Base-by-base conservation (phyloP, 2,797 vertebrate species). In the Huso huso region DNA sequence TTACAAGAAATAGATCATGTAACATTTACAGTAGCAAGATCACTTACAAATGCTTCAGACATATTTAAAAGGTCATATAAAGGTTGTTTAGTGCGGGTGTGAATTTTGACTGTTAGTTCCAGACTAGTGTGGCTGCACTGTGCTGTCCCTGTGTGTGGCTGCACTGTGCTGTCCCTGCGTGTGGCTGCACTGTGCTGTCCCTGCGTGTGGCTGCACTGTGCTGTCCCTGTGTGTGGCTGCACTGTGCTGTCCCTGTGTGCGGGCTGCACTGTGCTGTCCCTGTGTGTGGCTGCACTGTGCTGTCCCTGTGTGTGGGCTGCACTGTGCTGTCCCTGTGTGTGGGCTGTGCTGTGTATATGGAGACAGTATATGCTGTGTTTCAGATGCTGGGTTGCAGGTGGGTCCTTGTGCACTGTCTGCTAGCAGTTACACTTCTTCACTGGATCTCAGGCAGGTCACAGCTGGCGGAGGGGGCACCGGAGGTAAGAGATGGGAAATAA, bases 381-480 rank as follows among this genome's bases (percentile, higher is more conserved):
- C 78, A 97, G 95, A 96, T 96, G 94, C 75, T 87, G 83, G 73
- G 80, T 67, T 78, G 85, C 71, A 79, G 83, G 73, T 67, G 79
- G 64, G 62, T 80, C 23, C 75, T 83, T 62, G 55, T 86, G 51
- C 83, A 80, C 69, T 72, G 83, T 75, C 75, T 93, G 72, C 72
- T 95, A 59, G 76, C 79, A 63, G 49, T 88, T 72, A 75, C 69
- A 1, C 48, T 93, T 73, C 74, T 91, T 51, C 77, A 78, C 63
- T 84, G 88, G 88, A 79, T 72, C 12, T 75, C 75, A 1, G 78
- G 76, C 61, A 70, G 72, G 12, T 71, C 76, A 48, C 78, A 78
- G 65, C 74, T 85, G 1, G 69, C 68, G 0, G 80, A 82, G 7
- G 77, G 72, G 67, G 74, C 71, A 9, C 75, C 69, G 1, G 78